Base-by-base conservation (phyloP, 2,113 vertebrate species). In the Gymnocephalus cernua region DNA sequence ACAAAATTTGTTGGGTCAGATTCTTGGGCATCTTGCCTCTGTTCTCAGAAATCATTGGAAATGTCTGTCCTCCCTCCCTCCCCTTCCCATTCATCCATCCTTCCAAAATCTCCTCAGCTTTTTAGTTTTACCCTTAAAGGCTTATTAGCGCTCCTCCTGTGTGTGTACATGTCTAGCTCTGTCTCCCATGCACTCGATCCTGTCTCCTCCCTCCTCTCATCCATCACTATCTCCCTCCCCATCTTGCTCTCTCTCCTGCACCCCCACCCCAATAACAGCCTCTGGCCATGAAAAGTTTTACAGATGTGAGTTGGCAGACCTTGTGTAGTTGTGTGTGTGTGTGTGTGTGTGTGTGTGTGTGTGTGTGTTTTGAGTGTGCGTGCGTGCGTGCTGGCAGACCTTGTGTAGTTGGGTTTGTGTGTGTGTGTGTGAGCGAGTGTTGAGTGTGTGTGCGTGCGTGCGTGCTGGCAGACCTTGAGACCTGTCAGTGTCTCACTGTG, bases 281-380 rank as follows among this genome's bases (percentile, higher is more conserved):
- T 77, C 84, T 88, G 92, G 92, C 83, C 91, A 92, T 92, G 89
- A 92, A 92, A 92, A 92, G 82, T 92, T 92, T 92, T 92, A 93
- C 90, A 93, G 92, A 94, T 93, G 92, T 91, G 86, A 87, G 85
- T 90, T 94, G 92, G 92, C 92, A 93, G 90, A 89, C 88, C 84
- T 87, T 90, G 87, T 84, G 75, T 83, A 72, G 69, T 61, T 80
- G 67, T 65, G 44, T 87, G 66, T 82, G 14, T 82, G 72, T 72
- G 64, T 82, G 67, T 64, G 11, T 80, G 47, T 45, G 32, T 21
- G 70, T 64, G 73, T 74, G 73, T 15, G 44, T 53, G 38, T 41
- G 54, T 67, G 74, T 80, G 80, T 62, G 71, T 51, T 29, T 61
- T 13, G 19, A 27, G 74, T 79, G 73, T 73, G 45, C 41, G 79